A percentile compares a stretch with the other conserved stretches of the same genome.
Conservation (phyloP, 2,797 vertebrate species). For the Zalophus californianus region DNA sequence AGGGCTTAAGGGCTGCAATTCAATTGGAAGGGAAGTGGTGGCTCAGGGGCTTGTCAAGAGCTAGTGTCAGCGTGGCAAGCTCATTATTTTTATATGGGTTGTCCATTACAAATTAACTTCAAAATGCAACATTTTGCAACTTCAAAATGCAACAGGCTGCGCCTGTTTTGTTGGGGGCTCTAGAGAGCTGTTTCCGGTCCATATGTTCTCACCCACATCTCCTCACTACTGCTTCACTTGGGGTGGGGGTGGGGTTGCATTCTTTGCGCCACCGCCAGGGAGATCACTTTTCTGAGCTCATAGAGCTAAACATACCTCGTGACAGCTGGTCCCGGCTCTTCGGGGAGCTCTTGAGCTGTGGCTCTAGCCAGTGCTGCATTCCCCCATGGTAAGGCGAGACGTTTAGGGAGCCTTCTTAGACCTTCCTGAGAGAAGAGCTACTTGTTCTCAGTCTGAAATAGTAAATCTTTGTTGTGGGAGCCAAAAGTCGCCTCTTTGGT, state of each 20-base stretch:
- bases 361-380: conserved; percentile 60
- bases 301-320: conserved; percentile 86
- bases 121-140: conserved; percentile 26
- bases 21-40: not conserved
- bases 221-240: conserved; percentile 40
- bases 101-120: not conserved
- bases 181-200: conserved; percentile 11
- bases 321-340: conserved; percentile 83
- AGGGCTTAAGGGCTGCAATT: not conserved
- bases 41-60: not conserved
- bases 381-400: conserved; percentile 55
- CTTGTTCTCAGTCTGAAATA: conserved; percentile 67
- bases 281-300: conserved; percentile 85
- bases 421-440: conserved; percentile 57
- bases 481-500: conserved; percentile 19
- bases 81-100: not conserved
- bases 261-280: conserved; percentile 49
- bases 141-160: too few species aligned
- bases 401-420: conserved; percentile 1
- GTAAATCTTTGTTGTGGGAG: conserved; percentile 50
- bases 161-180: not conserved
- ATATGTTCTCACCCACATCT: not conserved
- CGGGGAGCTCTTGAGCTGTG: conserved; percentile 37
- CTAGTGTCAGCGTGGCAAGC: not conserved
- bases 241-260: conserved; percentile 26